Base-by-base conservation (phyloP, 1,140 invertebrate species). In the Campoletis sonorensis region DNA sequence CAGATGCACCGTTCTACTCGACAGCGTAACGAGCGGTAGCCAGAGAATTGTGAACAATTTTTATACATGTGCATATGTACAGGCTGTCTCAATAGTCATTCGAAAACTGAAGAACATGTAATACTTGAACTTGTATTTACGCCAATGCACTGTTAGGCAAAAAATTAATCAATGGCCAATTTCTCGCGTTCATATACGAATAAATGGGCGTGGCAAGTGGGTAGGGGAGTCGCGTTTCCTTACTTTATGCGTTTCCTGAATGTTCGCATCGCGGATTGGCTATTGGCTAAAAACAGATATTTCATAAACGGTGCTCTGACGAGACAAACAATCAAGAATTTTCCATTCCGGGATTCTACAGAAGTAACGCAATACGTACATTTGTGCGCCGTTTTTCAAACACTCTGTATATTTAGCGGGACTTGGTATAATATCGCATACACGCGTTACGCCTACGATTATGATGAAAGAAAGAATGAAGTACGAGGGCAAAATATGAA, bases 21-120 rank as follows among this genome's bases (percentile, higher is more conserved):
- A 51, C 72, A 54, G 72, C n/a, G 45, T 75, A 75, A 75, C 72
- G 49, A 75, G 72, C 72, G 72, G 72, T 75, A 75, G 72, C 72
- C 8, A 15, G 45, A 75, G 72, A 75, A 75, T 75, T 54, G 72
- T 75, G 27, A 70, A 49, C 72, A 54, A 26, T 13, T 75, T 49
- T 23, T 54, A n/a, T n/a, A 51, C 23, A 23, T 54, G 23, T 26
- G n/a, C 33, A 70, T 30, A 58, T 21, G 54, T 45, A 45, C 40
- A 45, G 40, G 40, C 7, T 11, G 40, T 11, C 13, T 11, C 40
- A 45, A 45, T 10, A 45, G 2, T 45, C 13, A n/a, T 58, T 1
- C 54, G 1, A 58, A 58, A 58, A n/a, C 5, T 58, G 21, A 1
- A 21, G 18, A 21, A n/a, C 5, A n/a, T n/a, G n/a, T n/a, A n/a